A percentile compares a stretch with the other conserved stretches of the same genome.
Evolutionary conservation across 2,797 vertebrate species (phyloP).

Genomic region (Gastrophryne carolinensis): DNA sequence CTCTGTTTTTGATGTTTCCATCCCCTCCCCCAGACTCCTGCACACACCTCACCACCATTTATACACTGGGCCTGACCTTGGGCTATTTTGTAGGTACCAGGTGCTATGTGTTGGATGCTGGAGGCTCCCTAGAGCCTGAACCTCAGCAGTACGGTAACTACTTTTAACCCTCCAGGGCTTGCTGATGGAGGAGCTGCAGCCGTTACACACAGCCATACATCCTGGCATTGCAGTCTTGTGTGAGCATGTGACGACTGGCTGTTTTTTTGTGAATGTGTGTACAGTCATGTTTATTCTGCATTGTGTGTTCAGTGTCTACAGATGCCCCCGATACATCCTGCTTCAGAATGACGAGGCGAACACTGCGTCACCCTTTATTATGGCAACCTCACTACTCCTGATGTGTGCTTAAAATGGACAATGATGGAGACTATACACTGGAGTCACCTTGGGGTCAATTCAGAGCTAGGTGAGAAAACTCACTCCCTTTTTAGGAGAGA

Average conservation of each 20-base stretch:
- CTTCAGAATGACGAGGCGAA: not conserved
- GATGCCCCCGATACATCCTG: not conserved
- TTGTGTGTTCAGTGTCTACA: not conserved
- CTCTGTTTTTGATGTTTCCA: no score
- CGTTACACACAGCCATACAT: not conserved
- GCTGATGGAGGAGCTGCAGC: not conserved
- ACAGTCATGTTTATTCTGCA: constrained; percentile 8
- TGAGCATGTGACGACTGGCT: not conserved
- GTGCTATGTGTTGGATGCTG: constrained; percentile 1
- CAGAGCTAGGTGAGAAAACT: no score
- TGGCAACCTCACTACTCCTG: not conserved
- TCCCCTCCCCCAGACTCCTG: not conserved
- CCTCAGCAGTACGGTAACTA: constrained; percentile 22
- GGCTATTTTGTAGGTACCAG: constrained; percentile 4
- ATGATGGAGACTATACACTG: not conserved
- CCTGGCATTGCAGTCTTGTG: not conserved
- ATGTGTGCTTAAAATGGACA: not conserved
- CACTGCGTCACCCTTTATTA: not conserved
- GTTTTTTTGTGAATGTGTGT: not conserved
- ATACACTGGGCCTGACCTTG: not conserved
- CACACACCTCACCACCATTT: not conserved
- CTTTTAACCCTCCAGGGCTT: constrained; percentile 22
- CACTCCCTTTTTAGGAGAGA: no score
- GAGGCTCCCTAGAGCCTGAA: constrained; percentile 7
- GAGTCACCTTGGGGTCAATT: constrained; percentile 28